These are phyloP conservation scores for Rhysida immarginata DNA, from an alignment of 1,140 invertebrate species.

Conservation along the genomic window DNA sequence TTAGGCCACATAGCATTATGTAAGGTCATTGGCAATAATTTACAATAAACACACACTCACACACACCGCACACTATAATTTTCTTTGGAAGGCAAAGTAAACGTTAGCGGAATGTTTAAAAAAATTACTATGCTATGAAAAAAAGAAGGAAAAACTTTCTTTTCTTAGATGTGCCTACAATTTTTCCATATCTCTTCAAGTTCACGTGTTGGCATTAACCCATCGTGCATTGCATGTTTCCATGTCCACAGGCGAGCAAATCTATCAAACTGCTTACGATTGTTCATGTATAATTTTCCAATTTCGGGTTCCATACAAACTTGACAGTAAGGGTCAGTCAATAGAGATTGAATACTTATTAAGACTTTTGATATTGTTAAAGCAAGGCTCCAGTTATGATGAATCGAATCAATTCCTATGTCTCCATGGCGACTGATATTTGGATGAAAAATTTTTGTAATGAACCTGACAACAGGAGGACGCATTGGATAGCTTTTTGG, in stretches of 20 bases:
- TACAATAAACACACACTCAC: too few relatives aligned
- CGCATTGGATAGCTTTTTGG: constrained; percentile 65
- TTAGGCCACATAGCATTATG: too few relatives aligned
- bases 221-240: constrained; percentile 82
- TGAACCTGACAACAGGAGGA: constrained; percentile 72
- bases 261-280: constrained; percentile 58
- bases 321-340: constrained; percentile 82
- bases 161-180: constrained; percentile 42
- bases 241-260: constrained; percentile 77
- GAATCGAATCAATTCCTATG: constrained; percentile 86
- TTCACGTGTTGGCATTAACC: constrained; percentile 33
- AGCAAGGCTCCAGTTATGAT: constrained; percentile 88
- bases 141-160: too few relatives aligned
- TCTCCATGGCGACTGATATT: constrained; percentile 92
- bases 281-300: constrained; percentile 59
- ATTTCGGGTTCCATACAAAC: constrained; percentile 83
- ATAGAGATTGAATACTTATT: constrained; percentile 43
- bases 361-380: constrained; percentile 68
- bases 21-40: too few relatives aligned
- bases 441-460: constrained; percentile 84
- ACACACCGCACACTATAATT: too few relatives aligned
- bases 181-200: not conserved
- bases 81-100: too few relatives aligned
- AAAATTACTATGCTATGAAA: too few relatives aligned
- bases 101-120: too few relatives aligned